Conservation (phyloP, 2,113 vertebrate genomes). For the Phocoena phocoena region DNA sequence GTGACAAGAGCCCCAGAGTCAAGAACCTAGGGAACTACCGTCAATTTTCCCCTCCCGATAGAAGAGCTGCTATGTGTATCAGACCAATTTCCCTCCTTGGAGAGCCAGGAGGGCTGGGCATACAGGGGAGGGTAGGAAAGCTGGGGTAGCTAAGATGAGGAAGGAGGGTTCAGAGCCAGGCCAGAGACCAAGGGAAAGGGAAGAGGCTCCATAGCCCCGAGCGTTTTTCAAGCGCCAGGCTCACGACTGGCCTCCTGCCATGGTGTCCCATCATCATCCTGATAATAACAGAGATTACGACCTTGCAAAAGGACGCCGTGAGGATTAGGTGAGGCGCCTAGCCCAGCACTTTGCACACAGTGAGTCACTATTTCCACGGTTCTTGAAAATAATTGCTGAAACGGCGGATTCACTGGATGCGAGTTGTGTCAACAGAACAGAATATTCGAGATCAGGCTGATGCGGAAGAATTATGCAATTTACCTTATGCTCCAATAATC, state of each 20-base stretch:
- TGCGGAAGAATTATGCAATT: background rate
- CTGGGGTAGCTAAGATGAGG: too few relatives aligned
- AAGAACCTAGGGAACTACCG: background rate
- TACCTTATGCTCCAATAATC: background rate
- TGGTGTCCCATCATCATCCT: background rate
- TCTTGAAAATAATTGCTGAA: background rate
- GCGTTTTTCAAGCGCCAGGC: background rate
- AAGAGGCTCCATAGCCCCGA: background rate
- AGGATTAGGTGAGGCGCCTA: background rate
- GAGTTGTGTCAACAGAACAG: background rate
- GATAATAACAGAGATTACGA: background rate
- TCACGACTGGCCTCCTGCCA: too few relatives aligned
- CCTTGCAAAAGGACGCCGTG: background rate
- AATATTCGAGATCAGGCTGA: too few relatives aligned
- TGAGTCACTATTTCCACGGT: background rate
- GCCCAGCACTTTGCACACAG: background rate
- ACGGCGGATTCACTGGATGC: fast-evolving
- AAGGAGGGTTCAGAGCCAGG: background rate
- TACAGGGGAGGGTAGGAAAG: background rate
- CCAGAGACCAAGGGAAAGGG: background rate
- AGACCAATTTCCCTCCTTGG: background rate
- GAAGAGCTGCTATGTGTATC: background rate
- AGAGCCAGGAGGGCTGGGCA: background rate
- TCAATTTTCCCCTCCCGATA: background rate
- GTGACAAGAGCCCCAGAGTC: background rate